Conservation (phyloP, 2,113 vertebrate genomes). For the Bos javanicus region DNA sequence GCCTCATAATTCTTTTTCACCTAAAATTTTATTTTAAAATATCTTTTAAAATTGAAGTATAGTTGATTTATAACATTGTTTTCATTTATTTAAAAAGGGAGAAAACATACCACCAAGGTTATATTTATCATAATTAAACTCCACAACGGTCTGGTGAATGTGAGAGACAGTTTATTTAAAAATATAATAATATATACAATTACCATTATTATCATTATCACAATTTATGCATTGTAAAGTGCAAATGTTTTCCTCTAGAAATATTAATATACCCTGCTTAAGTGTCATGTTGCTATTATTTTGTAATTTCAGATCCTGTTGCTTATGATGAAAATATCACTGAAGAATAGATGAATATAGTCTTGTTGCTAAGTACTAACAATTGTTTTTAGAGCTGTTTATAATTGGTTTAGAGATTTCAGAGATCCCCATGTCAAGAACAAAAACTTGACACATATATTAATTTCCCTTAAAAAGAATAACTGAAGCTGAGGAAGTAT, state of each 20-base stretch:
- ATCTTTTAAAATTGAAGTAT: background rate
- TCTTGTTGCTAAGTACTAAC: background rate
- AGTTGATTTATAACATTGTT: background rate
- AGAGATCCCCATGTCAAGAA: background rate
- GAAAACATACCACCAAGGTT: background rate
- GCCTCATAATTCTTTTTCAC: constrained; percentile 99
- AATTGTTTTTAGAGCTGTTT: background rate
- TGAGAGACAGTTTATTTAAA: background rate
- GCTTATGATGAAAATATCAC: background rate
- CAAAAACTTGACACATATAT: background rate
- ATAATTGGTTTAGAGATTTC: background rate
- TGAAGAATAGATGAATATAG: background rate
- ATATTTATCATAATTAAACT: constrained; percentile 6
- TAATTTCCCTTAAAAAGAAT: background rate
- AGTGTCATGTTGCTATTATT: background rate
- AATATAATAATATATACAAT: background rate
- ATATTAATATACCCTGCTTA: background rate
- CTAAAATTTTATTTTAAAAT: constrained; percentile 79
- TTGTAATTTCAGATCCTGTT: background rate
- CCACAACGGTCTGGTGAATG: background rate
- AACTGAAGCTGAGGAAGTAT: background rate
- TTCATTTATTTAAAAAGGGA: constrained; percentile 49
- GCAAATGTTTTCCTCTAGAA: constrained; percentile 3
- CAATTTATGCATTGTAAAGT: constrained; percentile 25
- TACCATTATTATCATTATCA: constrained; percentile 25